Percentiles rank a stretch among this genome's conserved stretches.
Evolutionary conservation across 1,140 invertebrate species (phyloP).

Genomic region (Stenopsyche tienmushanensis): DNA sequence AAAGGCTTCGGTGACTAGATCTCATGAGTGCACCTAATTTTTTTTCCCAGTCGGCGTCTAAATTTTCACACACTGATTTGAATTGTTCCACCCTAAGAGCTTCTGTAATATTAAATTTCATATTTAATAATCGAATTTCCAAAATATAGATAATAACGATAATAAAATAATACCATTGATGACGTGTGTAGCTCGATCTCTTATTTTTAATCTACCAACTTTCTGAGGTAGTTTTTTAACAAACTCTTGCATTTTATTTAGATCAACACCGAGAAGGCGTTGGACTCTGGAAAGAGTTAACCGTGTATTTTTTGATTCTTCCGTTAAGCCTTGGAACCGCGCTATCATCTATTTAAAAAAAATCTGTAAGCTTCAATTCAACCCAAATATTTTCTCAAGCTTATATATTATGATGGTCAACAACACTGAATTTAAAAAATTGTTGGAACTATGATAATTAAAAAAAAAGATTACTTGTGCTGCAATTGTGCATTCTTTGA

Average conservation of each 20-base stretch:
- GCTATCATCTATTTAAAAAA: constrained; percentile 28
- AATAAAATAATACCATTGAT: constrained; percentile 45
- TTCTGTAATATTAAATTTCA: constrained; percentile 57
- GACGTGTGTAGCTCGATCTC: constrained; percentile 86
- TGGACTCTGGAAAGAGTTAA: constrained; percentile 24
- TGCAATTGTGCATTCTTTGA: constrained; percentile 91
- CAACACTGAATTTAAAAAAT: too few species aligned
- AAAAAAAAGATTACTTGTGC: constrained; percentile 63
- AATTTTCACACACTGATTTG: constrained; percentile 61
- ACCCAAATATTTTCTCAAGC: too few species aligned
- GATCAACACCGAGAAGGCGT: constrained; percentile 11
- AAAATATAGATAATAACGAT: neutral
- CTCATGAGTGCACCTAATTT: constrained; percentile 85
- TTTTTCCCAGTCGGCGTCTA: constrained; percentile 47
- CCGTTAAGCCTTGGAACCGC: constrained; percentile 4
- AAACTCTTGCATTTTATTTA: constrained; percentile 28
- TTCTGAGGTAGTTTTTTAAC: constrained; percentile 5
- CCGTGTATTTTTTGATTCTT: constrained; percentile 2
- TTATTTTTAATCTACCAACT: constrained; percentile 74
- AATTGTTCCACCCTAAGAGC: constrained; percentile 79
- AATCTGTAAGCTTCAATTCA: too few species aligned
- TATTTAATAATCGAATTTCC: neutral
- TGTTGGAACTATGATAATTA: neutral
- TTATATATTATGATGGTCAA: too few species aligned
- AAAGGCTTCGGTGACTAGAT: constrained; percentile 83